Base-by-base conservation (phyloP, 2,113 vertebrate genomes). In the Mionectes macconnelli region DNA sequence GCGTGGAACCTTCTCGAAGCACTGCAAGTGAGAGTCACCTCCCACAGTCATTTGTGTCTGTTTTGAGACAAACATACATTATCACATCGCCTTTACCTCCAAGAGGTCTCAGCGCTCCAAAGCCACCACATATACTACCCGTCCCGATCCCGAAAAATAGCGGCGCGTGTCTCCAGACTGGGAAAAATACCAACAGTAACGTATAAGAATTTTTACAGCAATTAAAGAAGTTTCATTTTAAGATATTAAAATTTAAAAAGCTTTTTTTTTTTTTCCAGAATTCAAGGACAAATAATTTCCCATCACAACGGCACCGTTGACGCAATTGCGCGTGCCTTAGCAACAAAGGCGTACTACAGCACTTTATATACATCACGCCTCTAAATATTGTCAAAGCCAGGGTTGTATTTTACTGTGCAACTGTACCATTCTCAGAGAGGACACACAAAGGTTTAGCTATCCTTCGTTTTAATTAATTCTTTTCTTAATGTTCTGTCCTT, bases 271-370 rank as follows among this genome's bases (percentile, higher is more conserved):
- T 6, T 42, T 35, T 10, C 33, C 10, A 55, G 57, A 82, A 49
- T 66, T 93, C 94, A 97, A 96, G 76, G 90, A 75, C 81, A 57
- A 85, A 53, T 56, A 44, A 93, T 92, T 93, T 84, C 59, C 69
- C 82, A 96, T 84, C 92, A 94, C 62, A 93, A 89, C 78, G 72
- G 72, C 84, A 90, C 0, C 13, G 8, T 89, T 92, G 89, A 92
- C 13, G 73, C 89, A 96, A 96, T 1, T 24, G 62, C 7, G 10
- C 52, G 80, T 59, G 87, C 93, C 93, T 94, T 95, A 96, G 92
- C 95, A 97, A 97, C 95, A 91, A 96, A 93, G 75, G 85, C 76
- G 0, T 93, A 96, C 84, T 90, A 96, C 75, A 85, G 89, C 77
- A 96, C 88, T 96, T 95, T 83, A 85, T 79, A 94, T 90, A 96